Conservation (phyloP, 2,113 vertebrate species). For the Acanthisitta chloris region DNA sequence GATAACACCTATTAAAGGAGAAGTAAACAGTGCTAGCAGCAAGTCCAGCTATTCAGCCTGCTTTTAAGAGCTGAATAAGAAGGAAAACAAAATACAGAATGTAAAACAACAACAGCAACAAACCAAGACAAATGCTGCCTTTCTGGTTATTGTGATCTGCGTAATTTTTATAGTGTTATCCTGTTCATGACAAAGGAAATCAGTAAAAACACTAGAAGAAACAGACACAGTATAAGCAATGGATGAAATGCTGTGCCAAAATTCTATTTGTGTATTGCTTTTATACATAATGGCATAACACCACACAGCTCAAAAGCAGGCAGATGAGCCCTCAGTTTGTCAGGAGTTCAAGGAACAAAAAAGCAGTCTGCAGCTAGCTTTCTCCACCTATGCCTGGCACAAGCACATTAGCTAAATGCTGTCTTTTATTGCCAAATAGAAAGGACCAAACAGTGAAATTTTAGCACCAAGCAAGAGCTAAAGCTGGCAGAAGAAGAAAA, state of each 20-base stretch:
- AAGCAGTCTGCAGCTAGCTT: not conserved
- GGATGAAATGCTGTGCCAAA: not conserved
- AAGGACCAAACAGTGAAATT: conserved; percentile 9
- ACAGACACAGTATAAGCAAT: not conserved
- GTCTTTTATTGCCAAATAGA: not conserved
- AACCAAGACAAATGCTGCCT: not conserved
- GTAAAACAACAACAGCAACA: not conserved
- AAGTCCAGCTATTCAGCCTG: not conserved
- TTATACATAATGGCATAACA: not conserved
- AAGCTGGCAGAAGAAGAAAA: conserved; percentile 25
- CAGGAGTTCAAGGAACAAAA: not conserved
- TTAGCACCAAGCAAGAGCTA: not conserved
- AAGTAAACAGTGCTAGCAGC: not conserved
- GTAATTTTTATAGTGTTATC: not conserved
- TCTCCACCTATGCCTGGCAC: not conserved
- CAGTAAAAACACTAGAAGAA: not conserved
- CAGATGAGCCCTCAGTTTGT: not conserved
- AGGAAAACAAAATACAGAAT: not conserved
- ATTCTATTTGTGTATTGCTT: not conserved
- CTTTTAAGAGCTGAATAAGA: not conserved
- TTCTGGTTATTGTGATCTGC: not conserved
- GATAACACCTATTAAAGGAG: not conserved
- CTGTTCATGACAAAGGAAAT: not conserved
- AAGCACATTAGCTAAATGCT: not conserved
- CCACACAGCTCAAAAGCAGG: not conserved